Evolutionary conservation across 2,113 vertebrate genomes (phyloP).

Genomic region (Lucifuga dentata): DNA sequence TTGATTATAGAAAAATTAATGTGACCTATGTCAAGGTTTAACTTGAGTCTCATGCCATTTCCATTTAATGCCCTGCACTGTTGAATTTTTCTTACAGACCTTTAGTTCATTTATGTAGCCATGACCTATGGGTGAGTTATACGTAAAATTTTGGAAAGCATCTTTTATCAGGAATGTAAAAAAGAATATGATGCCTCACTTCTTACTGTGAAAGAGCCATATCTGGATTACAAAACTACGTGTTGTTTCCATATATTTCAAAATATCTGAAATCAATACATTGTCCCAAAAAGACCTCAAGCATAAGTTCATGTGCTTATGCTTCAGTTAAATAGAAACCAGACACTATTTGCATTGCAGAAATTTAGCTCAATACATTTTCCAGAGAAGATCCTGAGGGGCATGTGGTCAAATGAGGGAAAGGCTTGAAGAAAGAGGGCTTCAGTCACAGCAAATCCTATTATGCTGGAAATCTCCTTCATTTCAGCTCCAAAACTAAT

Average conservation of each 20-base stretch:
- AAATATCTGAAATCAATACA: background rate
- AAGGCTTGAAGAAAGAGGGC: background rate
- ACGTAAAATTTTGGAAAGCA: background rate
- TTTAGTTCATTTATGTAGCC: background rate
- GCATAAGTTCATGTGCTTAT: background rate
- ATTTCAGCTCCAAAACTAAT: background rate
- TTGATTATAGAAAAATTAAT: conserved; percentile 26
- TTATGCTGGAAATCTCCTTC: background rate
- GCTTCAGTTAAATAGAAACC: too few species aligned
- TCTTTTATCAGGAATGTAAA: background rate
- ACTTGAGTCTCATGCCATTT: background rate
- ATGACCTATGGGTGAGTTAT: background rate
- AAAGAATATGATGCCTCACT: too few species aligned
- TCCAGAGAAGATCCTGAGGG: background rate
- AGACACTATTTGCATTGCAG: background rate
- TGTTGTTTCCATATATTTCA: background rate
- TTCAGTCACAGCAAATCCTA: conserved; percentile 1
- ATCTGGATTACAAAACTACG: background rate
- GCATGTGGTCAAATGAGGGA: background rate
- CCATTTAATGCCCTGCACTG: conserved; percentile 8
- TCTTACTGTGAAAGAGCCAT: too few species aligned
- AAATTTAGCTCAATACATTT: conserved; percentile 10
- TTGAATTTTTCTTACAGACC: background rate
- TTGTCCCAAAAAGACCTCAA: background rate
- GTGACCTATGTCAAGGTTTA: conserved; percentile 4